Conservation (phyloP, 1,140 invertebrate genomes). For the Drosophila sucinea region DNA sequence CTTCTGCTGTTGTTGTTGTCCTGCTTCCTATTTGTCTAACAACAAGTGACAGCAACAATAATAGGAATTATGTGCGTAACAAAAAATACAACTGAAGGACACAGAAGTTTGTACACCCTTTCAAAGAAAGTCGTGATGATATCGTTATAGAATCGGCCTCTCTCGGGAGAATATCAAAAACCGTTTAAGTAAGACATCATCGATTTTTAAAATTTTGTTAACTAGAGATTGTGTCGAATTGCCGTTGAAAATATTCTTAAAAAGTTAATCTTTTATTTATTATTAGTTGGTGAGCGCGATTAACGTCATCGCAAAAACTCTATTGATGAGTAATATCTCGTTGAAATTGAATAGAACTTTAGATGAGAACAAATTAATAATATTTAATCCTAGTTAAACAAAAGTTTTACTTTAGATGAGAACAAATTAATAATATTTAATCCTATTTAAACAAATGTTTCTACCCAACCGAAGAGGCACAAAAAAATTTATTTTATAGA, state of each 20-base stretch:
- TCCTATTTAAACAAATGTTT: too few species aligned
- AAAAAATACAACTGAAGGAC: not conserved
- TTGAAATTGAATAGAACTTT: not conserved
- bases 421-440: too few species aligned
- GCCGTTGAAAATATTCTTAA: not conserved
- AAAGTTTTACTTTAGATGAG: not conserved
- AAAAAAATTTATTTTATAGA: too few species aligned
- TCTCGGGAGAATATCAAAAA: too few species aligned
- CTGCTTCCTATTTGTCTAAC: constrained; percentile 26
- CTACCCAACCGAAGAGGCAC: too few species aligned
- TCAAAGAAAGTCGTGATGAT: too few species aligned
- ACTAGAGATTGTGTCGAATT: not conserved
- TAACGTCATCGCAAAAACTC: not conserved
- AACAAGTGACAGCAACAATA: constrained; percentile 37
- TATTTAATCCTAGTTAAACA: too few species aligned
- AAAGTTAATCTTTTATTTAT: not conserved
- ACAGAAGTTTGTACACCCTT: not conserved
- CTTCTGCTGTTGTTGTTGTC: not conserved
- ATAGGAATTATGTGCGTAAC: constrained; percentile 15
- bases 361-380: not conserved
- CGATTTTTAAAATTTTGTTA: too few species aligned
- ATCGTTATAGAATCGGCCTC: too few species aligned
- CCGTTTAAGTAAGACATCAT: too few species aligned
- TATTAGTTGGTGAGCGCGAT: not conserved
- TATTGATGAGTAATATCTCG: not conserved